These are phyloP conservation scores for Labeo catla DNA, from an alignment of 2,113 vertebrate genomes.

Conservation along the genomic window DNA sequence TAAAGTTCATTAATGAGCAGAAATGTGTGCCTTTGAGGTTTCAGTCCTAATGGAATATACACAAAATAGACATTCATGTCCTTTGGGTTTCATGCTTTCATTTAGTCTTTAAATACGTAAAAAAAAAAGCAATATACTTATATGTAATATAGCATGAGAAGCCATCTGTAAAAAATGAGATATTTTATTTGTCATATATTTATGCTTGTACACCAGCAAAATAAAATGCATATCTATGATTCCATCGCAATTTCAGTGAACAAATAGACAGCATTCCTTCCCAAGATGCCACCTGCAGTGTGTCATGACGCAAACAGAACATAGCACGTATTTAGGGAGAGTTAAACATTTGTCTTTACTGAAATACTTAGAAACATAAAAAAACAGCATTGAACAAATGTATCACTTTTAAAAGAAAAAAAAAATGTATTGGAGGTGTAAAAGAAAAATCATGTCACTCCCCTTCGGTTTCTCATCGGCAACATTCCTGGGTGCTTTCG, in stretches of 20 bases:
- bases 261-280: constrained; percentile 84
- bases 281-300: constrained; percentile 85
- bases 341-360: constrained; percentile 74
- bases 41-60: constrained; percentile 5
- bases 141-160: not conserved
- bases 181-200: constrained; percentile 90
- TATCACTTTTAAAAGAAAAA: constrained; percentile 79
- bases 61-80: not conserved
- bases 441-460: constrained; percentile 63
- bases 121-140: not conserved
- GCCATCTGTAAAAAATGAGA: constrained; percentile 77
- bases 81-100: not conserved
- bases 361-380: constrained; percentile 80
- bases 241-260: constrained; percentile 85
- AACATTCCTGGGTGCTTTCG: constrained; percentile 75
- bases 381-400: constrained; percentile 81
- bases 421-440: constrained; percentile 68
- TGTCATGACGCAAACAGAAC: constrained; percentile 80
- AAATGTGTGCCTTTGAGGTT: constrained; percentile 9
- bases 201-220: constrained; percentile 99
- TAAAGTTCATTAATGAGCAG: constrained; percentile 1
- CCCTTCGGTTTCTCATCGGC: constrained; percentile 62
- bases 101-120: not conserved
- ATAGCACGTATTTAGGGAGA: constrained; percentile 62
- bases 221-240: constrained; percentile 98